Percentiles rank a stretch among this genome's conserved stretches.
These are phyloP conservation scores for Pyrochroa serraticornis DNA, from an alignment of 2,888 invertebrate genomes.

Conservation along the genomic window DNA sequence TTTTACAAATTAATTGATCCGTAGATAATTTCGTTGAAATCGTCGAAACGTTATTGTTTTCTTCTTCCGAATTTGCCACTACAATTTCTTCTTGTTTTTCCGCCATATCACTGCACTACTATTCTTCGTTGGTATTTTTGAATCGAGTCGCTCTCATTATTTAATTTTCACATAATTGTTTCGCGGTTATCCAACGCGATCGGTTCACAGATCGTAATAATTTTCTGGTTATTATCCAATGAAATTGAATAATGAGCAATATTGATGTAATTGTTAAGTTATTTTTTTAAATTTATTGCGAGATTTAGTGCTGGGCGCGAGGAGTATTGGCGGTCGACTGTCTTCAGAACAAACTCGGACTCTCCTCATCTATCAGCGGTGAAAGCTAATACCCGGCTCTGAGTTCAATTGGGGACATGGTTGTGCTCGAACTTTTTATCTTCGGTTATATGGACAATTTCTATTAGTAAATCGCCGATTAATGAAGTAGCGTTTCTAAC, in stretches of 20 bases:
- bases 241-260: neutral
- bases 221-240: neutral
- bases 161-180: slow-evolving; percentile 17
- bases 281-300: neutral
- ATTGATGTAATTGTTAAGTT: neutral
- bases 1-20: slow-evolving; percentile 65
- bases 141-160: slow-evolving; percentile 7
- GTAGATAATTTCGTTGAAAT: slow-evolving; percentile 58
- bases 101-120: too few relatives aligned
- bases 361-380: slow-evolving; percentile 24
- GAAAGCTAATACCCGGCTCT: slow-evolving; percentile 26
- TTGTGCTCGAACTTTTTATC: neutral
- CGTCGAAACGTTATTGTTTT: slow-evolving; percentile 27
- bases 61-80: neutral
- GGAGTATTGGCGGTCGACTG: slow-evolving; percentile 13
- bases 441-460: slow-evolving; percentile 10
- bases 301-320: slow-evolving; percentile 11
- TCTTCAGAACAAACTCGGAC: slow-evolving; percentile 15
- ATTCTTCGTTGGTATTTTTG: neutral
- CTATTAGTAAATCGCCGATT: slow-evolving; percentile 24
- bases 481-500: slow-evolving; percentile 5
- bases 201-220: slow-evolving; percentile 5
- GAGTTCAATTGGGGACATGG: slow-evolving; percentile 30
- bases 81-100: neutral
- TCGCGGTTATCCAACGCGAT: slow-evolving; percentile 1